Conservation (phyloP, 35 echinoderm and acorn worm genomes). For the Holothuria glaberrima region DNA sequence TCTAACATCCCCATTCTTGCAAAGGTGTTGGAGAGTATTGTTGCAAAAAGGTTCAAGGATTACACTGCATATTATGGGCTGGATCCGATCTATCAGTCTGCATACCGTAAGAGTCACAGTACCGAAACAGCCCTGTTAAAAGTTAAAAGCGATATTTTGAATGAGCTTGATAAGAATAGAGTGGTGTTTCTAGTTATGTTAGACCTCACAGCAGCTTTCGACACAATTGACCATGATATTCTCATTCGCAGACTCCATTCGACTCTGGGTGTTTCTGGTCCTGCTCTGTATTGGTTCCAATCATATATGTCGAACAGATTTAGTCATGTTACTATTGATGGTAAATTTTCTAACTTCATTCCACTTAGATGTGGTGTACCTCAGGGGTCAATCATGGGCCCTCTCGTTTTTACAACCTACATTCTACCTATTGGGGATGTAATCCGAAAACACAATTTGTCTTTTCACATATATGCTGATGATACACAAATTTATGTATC, state of each 20-base stretch:
- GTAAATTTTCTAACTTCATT: too few relatives aligned
- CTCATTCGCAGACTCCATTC: neutral
- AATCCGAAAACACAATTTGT: neutral
- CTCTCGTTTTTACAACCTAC: neutral
- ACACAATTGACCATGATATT: conserved; percentile 5
- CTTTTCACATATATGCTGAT: conserved; percentile 11
- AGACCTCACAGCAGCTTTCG: neutral
- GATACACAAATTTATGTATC: neutral
- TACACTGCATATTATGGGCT: neutral
- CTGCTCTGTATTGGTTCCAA: neutral
- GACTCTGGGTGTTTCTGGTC: neutral
- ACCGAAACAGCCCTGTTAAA: neutral
- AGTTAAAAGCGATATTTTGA: neutral
- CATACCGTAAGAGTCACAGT: neutral
- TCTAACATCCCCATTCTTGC: conserved; percentile 37
- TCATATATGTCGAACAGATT: neutral
- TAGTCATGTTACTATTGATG: too few relatives aligned
- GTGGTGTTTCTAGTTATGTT: neutral
- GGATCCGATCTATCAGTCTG: neutral
- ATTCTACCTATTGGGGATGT: conserved; percentile 18
- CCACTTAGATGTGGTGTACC: conserved; percentile 13
- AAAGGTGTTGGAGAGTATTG: neutral
- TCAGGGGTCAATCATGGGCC: neutral
- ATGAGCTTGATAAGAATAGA: conserved; percentile 9
- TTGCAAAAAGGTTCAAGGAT: conserved; percentile 29